Base-by-base conservation (phyloP, 2,797 vertebrate genomes). In the Esox lucius region DNA sequence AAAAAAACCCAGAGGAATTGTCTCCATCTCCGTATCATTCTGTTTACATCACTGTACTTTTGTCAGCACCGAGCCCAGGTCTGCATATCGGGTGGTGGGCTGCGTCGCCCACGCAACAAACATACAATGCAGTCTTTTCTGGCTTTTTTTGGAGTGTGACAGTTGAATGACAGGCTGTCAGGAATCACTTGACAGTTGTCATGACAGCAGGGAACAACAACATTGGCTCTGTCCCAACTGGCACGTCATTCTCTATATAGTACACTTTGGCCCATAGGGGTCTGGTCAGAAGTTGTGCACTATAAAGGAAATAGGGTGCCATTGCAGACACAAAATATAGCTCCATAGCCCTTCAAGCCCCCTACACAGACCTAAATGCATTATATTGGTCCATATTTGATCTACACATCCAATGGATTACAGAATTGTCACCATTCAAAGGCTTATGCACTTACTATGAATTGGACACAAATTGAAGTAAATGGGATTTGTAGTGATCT, bases 101-200 rank as follows among this genome's bases (percentile, higher is more conserved):
- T 83, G 76, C 68, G 71, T 75, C 68, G 80, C 83, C 81, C 65
- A 84, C 76, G 5, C 77, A 87, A 81, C 77, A 86, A 81, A 87
- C 79, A 80, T 26, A 68, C 33, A 81, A 70, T 9, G 62, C 83
- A 79, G 83, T 86, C 85, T 82, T 78, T 67, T 42, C 75, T 75
- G 71, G 42, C 42, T 3, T 42, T 42, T 42, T 42, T 6, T 42
- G n/a, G n/a, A n/a, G 71, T 78, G 80, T 78, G 89, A 86, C 65
- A 19, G 65, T n/a, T 35, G 19, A 67, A 84, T 90, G 89, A 90
- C 86, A 89, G 85, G 83, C 79, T 83, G 85, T 83, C 87, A 91
- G 86, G 85, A 82, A 83, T 46, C 87, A 90, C 88, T 91, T 90
- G 90, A 91, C 87, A 71, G 78, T 80, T 80, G 83, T 87, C 85